Conservation (phyloP, 2,888 invertebrate genomes). For the Trachelus troglodyta region DNA sequence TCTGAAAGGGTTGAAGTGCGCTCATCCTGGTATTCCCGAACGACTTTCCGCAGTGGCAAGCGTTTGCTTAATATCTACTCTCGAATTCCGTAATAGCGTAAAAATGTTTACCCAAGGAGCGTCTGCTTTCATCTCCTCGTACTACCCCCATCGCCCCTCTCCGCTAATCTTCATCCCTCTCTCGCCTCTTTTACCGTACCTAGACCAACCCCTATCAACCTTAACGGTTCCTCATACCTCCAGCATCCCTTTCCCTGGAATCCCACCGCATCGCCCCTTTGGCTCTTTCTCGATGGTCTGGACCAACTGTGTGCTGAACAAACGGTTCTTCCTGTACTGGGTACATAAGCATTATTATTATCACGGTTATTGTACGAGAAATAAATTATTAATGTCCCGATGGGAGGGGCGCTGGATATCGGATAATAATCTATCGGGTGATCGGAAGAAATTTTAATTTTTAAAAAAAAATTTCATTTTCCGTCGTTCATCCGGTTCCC, state of each 20-base stretch:
- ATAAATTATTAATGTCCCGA: background rate
- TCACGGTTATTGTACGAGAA: background rate
- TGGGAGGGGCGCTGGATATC: background rate
- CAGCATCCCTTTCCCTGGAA: conserved; percentile 16
- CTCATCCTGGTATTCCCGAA: conserved; percentile 16
- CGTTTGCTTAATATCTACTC: conserved; percentile 58
- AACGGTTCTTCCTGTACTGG: conserved; percentile 43
- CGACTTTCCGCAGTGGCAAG: conserved; percentile 48
- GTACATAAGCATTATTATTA: background rate
- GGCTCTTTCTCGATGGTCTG: conserved; percentile 25
- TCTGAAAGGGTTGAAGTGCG: conserved; percentile 18
- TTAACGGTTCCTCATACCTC: conserved; percentile 12
- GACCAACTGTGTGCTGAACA: conserved; percentile 46
- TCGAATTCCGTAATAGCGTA: conserved; percentile 56
- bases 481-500: background rate
- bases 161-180: conserved; percentile 11
- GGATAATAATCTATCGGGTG: background rate
- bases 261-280: background rate
- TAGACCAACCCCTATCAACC: conserved; percentile 16
- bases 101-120: conserved; percentile 59
- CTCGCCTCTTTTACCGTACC: conserved; percentile 18
- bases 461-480: background rate
- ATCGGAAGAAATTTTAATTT: background rate
- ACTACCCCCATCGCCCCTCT: conserved; percentile 14
- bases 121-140: conserved; percentile 30